Evolutionary conservation across 1,140 invertebrate genomes (phyloP).

Genomic region (Scaptomyza graminum): DNA sequence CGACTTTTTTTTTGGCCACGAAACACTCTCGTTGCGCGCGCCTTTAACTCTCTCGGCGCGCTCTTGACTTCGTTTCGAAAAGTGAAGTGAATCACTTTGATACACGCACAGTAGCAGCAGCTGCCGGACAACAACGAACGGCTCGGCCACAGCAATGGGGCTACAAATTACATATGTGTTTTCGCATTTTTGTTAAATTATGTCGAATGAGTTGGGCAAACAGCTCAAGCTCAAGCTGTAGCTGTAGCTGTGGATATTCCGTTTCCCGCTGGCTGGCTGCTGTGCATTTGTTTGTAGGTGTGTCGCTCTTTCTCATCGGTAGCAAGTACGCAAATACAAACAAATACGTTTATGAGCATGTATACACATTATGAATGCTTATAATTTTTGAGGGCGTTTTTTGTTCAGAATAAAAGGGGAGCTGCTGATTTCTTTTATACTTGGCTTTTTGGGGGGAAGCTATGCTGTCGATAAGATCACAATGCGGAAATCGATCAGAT

Average conservation of each 20-base stretch:
- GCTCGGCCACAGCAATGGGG: slow-evolving; percentile 49
- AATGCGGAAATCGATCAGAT: slow-evolving; percentile 61
- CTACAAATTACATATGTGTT: slow-evolving; percentile 57
- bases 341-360: slow-evolving; percentile 6
- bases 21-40: slow-evolving; percentile 67
- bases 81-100: slow-evolving; percentile 75
- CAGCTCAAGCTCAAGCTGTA: slow-evolving; percentile 33
- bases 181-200: slow-evolving; percentile 51
- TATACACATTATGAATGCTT: slow-evolving; percentile 9
- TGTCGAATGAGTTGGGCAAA: slow-evolving; percentile 74
- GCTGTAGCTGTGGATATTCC: slow-evolving; percentile 26
- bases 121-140: slow-evolving; percentile 16
- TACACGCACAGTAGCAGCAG: slow-evolving; percentile 61
- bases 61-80: slow-evolving; percentile 70
- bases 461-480: slow-evolving; percentile 17
- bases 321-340: slow-evolving; percentile 7
- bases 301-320: slow-evolving; percentile 21
- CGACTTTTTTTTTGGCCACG: slow-evolving; percentile 10
- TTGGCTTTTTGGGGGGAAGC: not conserved
- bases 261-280: slow-evolving; percentile 18
- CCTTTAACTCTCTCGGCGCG: slow-evolving; percentile 43
- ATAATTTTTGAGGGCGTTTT: slow-evolving; percentile 33
- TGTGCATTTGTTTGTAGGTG: slow-evolving; percentile 35
- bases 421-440: slow-evolving; percentile 63
- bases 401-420: not conserved